Evolutionary conservation across 2,888 invertebrate species (phyloP).

Genomic region (Acrocyrtus sp.): DNA sequence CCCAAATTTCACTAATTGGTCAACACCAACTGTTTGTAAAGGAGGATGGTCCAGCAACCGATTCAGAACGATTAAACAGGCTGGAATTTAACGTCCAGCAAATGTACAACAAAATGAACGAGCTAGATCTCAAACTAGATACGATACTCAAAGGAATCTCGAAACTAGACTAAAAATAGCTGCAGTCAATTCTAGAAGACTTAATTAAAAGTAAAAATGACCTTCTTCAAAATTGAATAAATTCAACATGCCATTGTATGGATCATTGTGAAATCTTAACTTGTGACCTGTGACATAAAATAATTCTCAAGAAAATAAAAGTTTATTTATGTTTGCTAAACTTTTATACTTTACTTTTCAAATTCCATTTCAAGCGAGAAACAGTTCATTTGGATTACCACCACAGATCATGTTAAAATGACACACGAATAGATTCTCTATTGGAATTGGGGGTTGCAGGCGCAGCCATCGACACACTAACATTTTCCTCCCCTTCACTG

Average conservation of each 20-base stretch:
- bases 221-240: too few species aligned
- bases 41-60: neutral
- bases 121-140: slow-evolving; percentile 53
- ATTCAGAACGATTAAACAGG: slow-evolving; percentile 24
- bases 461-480: neutral
- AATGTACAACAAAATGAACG: slow-evolving; percentile 45
- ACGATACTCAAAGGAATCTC: slow-evolving; percentile 21
- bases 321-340: too few species aligned
- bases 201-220: neutral
- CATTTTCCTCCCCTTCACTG: neutral
- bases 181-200: neutral
- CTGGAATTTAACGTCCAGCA: slow-evolving; percentile 43
- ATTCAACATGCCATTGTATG: too few species aligned
- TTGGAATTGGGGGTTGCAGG: neutral
- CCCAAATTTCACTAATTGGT: slow-evolving; percentile 14
- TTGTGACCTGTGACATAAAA: too few species aligned
- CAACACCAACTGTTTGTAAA: slow-evolving; percentile 29
- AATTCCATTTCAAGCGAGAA: too few species aligned
- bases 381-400: neutral
- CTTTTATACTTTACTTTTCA: too few species aligned
- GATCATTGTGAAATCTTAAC: too few species aligned
- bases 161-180: neutral
- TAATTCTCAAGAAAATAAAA: neutral
- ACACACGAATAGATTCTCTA: neutral
- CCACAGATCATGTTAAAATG: too few species aligned